phyloP scores from a whole-genome alignment of 2,113 vertebrate species.

The Micronycteris hirsuta region DNA sequence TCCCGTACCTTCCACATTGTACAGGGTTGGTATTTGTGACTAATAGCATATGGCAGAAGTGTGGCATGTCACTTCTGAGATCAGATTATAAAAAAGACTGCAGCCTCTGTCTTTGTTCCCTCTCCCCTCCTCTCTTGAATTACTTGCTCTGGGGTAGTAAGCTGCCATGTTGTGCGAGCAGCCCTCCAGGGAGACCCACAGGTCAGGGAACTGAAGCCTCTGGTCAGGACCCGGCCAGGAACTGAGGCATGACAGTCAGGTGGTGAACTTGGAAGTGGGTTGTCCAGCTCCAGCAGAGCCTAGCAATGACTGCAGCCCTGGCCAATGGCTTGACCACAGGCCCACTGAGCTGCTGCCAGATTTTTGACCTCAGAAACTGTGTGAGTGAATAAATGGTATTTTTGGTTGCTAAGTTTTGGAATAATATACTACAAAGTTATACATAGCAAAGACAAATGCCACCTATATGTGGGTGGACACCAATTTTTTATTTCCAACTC shows the following conservation, averaged over 20 bases:
- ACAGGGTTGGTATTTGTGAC: not conserved
- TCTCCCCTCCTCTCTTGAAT: not conserved
- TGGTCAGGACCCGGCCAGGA: not conserved
- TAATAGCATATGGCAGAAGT: not conserved
- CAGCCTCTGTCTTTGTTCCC: not conserved
- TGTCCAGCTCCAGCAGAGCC: not conserved
- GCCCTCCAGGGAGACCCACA: not conserved
- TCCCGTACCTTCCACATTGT: fast-evolving
- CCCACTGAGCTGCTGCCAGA: not conserved
- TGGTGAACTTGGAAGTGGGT: not conserved
- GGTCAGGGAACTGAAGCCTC: not conserved
- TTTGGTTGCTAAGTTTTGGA: not conserved
- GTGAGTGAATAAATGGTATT: not conserved
- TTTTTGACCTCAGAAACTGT: not conserved
- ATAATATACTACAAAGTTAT: not conserved
- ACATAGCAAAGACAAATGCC: not conserved
- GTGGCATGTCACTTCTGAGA: not conserved
- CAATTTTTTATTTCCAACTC: not conserved
- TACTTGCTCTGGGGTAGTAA: not conserved
- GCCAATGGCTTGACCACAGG: not conserved
- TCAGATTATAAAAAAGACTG: not conserved
- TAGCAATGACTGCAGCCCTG: not conserved
- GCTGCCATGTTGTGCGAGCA: not conserved
- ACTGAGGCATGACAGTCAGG: not conserved
- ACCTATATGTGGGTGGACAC: not conserved